These are phyloP conservation scores for Thaumetopoea pityocampa DNA, from an alignment of 1,140 invertebrate genomes.

Conservation along the genomic window DNA sequence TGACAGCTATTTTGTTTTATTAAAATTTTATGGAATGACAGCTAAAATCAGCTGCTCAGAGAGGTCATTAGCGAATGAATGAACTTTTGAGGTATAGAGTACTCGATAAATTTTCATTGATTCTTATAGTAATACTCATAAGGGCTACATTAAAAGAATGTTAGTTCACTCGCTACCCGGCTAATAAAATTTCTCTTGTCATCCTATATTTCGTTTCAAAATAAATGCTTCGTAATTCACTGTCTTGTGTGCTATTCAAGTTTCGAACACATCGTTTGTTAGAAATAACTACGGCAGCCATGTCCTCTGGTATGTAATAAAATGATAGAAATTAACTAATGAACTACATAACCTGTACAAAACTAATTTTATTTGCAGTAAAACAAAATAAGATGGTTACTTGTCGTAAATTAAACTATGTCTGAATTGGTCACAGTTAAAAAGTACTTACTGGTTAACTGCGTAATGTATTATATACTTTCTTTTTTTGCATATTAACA, in stretches of 20 bases:
- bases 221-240: constrained; percentile 29
- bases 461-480: too few species aligned
- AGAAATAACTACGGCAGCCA: constrained; percentile 17
- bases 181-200: constrained; percentile 6
- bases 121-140: not conserved
- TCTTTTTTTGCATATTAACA: too few species aligned
- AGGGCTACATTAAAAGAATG: constrained; percentile 5
- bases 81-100: constrained; percentile 12
- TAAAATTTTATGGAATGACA: too few species aligned
- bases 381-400: too few species aligned
- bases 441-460: too few species aligned
- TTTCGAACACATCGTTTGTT: constrained; percentile 15
- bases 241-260: constrained; percentile 14
- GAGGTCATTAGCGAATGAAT: constrained; percentile 21
- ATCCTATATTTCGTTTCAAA: constrained; percentile 13
- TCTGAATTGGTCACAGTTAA: too few species aligned
- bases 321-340: constrained; percentile 5
- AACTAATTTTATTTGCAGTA: too few species aligned
- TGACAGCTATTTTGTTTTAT: too few species aligned
- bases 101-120: too few species aligned
- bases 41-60: constrained; percentile 19
- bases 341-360: constrained; percentile 20
- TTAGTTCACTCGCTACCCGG: not conserved
- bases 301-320: constrained; percentile 22
- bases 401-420: too few species aligned